Percentiles rank a stretch among this genome's conserved stretches.
These are phyloP conservation scores for Odontomyia ornata DNA, from an alignment of 2,888 invertebrate species.

Conservation along the genomic window DNA sequence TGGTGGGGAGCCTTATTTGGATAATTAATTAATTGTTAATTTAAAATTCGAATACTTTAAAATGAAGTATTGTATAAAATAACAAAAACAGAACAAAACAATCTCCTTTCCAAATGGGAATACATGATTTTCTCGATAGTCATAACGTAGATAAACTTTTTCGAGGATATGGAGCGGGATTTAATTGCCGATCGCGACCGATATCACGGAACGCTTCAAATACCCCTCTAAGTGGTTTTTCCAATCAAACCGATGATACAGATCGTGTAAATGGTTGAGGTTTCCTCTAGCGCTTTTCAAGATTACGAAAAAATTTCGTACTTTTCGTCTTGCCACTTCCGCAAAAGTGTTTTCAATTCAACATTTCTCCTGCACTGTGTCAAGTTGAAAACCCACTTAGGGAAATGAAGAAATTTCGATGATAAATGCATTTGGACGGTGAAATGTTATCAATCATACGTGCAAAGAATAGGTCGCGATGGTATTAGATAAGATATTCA, in stretches of 20 bases:
- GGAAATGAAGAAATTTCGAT: conserved; percentile 40
- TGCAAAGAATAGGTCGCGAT: not conserved
- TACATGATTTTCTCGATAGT: conserved; percentile 9
- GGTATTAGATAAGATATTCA: not conserved
- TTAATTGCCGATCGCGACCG: conserved; percentile 38
- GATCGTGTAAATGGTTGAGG: conserved; percentile 34
- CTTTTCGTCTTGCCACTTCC: conserved; percentile 38
- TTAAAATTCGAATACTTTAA: no score
- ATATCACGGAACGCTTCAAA: conserved; percentile 29
- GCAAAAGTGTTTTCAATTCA: conserved; percentile 22
- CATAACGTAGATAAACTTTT: conserved; percentile 31
- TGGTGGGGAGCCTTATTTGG: no score
- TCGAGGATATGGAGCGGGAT: conserved; percentile 35
- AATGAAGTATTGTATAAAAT: no score
- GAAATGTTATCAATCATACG: conserved; percentile 4
- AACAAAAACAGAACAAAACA: no score
- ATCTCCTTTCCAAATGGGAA: no score
- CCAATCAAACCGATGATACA: conserved; percentile 36
- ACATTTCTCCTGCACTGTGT: conserved; percentile 25
- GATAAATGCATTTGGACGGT: conserved; percentile 36
- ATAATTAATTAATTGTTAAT: no score
- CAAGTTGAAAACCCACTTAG: conserved; percentile 37
- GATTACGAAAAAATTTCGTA: conserved; percentile 36
- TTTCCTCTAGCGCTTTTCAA: conserved; percentile 31
- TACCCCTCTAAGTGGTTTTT: conserved; percentile 35